Base-by-base conservation (phyloP, 2,113 vertebrate species). In the Nymphicus hollandicus region DNA sequence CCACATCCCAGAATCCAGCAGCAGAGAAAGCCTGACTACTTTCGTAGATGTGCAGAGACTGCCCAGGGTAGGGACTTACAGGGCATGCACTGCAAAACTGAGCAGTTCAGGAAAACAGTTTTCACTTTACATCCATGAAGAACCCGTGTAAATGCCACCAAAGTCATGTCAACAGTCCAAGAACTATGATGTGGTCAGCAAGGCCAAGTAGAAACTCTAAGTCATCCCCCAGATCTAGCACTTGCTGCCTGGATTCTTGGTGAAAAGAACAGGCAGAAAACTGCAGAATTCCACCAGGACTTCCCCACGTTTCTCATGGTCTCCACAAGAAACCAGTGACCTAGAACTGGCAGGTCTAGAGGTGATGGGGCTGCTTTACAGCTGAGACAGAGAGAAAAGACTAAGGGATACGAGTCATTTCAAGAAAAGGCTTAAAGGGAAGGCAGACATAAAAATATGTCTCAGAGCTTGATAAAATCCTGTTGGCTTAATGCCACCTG, bases 401-500 rank as follows among this genome's bases (percentile, higher is more conserved):
- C 39, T 33, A 23, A 88, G 53, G 17, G 23, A 81, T 13, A 61
- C 3, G 19, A 63, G 27, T 46, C 1, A 1, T 66, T 81, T 83
- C 25, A 90, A 88, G 70, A 56, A 49, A n/a, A 37, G 37, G 46
- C 52, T 83, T 58, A 46, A 0, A 73, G 53, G 49, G 37, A 82
- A 91, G 10, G 16, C 50, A 91, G 85, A 91, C 66, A 66, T 58
- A 9, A 93, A 3, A 19, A 37, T 0, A 3, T 58, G 60, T 72
- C 33, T 43, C 71, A 65, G 77, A 78, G 66, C 53, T 35, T 73
- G 47, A 58, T 53, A 68, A 93, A 95, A 85, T 33, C 35, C 66
- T 66, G 49, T 12, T 94, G 91, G 81, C 89, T 85, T 85, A 76
- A 85, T 85, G 91, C 61, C 89, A 91, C 53, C 84, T 76, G 49